phyloP scores from a whole-genome alignment of 23 tunicate species.

The Trididemnum nubilum region DNA sequence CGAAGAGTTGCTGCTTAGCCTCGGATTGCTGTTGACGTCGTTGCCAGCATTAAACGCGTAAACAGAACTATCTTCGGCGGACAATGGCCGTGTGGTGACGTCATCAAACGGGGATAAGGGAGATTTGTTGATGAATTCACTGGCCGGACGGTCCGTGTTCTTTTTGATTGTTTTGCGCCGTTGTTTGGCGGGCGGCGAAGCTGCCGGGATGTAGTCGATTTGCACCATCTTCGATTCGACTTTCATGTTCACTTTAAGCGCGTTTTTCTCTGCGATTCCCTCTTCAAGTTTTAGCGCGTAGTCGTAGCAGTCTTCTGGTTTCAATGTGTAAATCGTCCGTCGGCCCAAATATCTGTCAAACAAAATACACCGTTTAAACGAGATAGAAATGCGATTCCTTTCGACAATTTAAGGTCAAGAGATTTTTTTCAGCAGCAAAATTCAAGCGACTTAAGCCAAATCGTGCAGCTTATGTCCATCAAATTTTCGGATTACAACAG shows the following conservation, averaged over 20 bases:
- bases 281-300: slow-evolving; percentile 43
- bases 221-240: slow-evolving; percentile 23
- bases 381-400: too few species aligned
- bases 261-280: slow-evolving; percentile 20
- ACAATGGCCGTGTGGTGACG: background rate
- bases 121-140: background rate
- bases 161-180: background rate
- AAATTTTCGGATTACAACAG: too few species aligned
- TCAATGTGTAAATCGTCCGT: slow-evolving; percentile 60
- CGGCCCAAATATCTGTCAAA: slow-evolving; percentile 51
- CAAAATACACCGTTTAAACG: background rate
- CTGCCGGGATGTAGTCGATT: slow-evolving; percentile 13
- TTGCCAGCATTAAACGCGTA: too few species aligned
- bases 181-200: background rate
- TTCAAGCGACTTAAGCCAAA: too few species aligned
- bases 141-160: background rate
- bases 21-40: background rate
- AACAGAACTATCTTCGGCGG: background rate
- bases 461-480: too few species aligned
- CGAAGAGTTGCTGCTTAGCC: background rate
- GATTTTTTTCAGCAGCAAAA: too few species aligned
- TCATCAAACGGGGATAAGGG: background rate
- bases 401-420: too few species aligned
- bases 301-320: slow-evolving; percentile 74
- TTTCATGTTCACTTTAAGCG: slow-evolving; percentile 13